Evolutionary conservation across 2,113 vertebrate species (phyloP).

Genomic region (Sclerurus mexicanus): DNA sequence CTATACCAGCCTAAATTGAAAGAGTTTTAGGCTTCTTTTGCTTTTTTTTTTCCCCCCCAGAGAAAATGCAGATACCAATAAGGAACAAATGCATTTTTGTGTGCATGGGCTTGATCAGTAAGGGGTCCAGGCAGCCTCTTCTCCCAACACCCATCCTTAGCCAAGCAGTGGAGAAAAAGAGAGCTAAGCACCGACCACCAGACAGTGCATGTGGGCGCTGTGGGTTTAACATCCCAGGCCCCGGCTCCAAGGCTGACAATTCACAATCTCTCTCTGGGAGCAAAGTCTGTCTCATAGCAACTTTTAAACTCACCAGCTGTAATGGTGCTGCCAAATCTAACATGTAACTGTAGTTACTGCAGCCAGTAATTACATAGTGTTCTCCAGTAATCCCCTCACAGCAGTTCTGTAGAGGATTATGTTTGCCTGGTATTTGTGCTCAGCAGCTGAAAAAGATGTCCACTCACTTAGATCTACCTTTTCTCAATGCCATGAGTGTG

Average conservation of each 20-base stretch:
- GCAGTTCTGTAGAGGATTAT: neutral
- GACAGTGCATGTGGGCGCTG: neutral
- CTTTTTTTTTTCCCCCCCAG: neutral
- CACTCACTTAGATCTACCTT: neutral
- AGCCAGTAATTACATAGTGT: neutral
- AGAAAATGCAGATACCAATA: neutral
- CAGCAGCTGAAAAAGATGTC: neutral
- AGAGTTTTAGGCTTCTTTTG: neutral
- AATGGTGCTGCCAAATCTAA: neutral
- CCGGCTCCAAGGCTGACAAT: neutral
- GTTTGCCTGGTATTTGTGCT: neutral
- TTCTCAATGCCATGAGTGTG: neutral
- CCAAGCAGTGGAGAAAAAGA: neutral
- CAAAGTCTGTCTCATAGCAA: neutral
- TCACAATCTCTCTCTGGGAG: neutral
- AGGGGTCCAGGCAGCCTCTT: neutral
- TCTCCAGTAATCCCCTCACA: neutral
- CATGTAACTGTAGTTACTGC: neutral
- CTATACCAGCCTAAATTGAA: neutral
- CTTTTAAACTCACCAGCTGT: neutral
- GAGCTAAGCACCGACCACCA: neutral
- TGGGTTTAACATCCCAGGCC: neutral
- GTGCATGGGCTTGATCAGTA: neutral
- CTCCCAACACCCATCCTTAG: accelerated
- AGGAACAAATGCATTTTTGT: neutral